These are phyloP conservation scores for Prunella strophiata DNA, from an alignment of 2,797 vertebrate species.

Conservation along the genomic window DNA sequence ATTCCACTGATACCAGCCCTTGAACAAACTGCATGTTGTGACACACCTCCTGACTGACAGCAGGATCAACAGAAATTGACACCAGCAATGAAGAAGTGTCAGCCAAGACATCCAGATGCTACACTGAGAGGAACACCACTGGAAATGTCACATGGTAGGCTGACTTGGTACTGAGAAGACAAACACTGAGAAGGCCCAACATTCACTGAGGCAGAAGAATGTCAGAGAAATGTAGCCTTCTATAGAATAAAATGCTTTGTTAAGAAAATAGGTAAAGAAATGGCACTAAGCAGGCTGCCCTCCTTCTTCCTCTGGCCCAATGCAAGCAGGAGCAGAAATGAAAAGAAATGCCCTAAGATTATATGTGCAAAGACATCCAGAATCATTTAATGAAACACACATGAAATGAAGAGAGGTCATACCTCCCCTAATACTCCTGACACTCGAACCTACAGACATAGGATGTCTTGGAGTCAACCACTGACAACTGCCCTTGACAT, in stretches of 20 bases:
- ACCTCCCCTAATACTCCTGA: not conserved
- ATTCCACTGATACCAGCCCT: not conserved
- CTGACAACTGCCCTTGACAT: not conserved
- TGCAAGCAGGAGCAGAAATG: not conserved
- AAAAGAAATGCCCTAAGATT: not conserved
- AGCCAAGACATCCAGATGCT: not conserved
- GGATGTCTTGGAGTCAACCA: not conserved
- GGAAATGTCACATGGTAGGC: not conserved
- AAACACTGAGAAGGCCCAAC: not conserved
- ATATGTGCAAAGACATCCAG: not conserved
- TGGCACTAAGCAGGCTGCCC: not conserved
- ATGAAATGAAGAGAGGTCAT: not conserved
- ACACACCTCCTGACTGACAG: not conserved
- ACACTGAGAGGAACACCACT: not conserved
- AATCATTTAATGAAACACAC: not conserved
- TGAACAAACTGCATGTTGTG: not conserved
- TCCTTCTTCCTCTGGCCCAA: not conserved
- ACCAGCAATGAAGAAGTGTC: not conserved
- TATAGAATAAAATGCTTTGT: not conserved
- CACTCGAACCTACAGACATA: not conserved
- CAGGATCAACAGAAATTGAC: not conserved
- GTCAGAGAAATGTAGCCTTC: not conserved
- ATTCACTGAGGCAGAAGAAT: not conserved
- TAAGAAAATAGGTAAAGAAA: not conserved
- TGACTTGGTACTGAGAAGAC: not conserved